These are phyloP conservation scores for Ovibos moschatus DNA, from an alignment of 2,113 vertebrate genomes.

Conservation along the genomic window DNA sequence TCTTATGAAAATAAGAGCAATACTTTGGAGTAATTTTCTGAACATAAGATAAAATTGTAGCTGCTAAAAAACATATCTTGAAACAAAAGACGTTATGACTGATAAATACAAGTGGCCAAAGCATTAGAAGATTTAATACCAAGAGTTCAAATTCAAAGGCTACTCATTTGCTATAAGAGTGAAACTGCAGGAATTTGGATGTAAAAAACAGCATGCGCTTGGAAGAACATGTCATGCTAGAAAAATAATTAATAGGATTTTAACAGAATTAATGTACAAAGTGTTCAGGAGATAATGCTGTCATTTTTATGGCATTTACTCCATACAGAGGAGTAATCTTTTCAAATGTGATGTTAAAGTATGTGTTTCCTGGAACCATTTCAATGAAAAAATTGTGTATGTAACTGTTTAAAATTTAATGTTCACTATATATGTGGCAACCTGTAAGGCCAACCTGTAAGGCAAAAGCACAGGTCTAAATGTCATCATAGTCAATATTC, in stretches of 20 bases:
- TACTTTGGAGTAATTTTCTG: not conserved
- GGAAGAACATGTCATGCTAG: not conserved
- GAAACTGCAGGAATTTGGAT: not conserved
- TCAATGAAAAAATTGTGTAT: not conserved
- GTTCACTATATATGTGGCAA: not conserved
- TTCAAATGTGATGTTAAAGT: not conserved
- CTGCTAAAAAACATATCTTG: not conserved
- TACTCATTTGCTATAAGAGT: not conserved
- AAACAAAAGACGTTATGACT: not conserved
- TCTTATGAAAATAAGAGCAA: not conserved
- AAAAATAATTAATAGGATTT: not conserved
- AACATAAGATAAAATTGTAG: not conserved
- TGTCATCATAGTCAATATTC: not conserved
- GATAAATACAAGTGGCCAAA: not conserved
- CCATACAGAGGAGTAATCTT: not conserved
- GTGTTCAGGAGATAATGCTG: not conserved
- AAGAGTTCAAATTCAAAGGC: not conserved
- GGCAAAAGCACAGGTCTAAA: not conserved
- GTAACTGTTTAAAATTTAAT: not conserved
- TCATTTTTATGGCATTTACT: not conserved
- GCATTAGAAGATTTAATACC: not conserved
- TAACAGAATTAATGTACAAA: not conserved
- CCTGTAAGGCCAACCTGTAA: not conserved
- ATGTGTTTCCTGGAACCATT: not conserved
- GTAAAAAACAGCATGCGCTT: not conserved